These are phyloP conservation scores for Sebastiscus tertius DNA, from an alignment of 2,797 vertebrate species.

Conservation along the genomic window DNA sequence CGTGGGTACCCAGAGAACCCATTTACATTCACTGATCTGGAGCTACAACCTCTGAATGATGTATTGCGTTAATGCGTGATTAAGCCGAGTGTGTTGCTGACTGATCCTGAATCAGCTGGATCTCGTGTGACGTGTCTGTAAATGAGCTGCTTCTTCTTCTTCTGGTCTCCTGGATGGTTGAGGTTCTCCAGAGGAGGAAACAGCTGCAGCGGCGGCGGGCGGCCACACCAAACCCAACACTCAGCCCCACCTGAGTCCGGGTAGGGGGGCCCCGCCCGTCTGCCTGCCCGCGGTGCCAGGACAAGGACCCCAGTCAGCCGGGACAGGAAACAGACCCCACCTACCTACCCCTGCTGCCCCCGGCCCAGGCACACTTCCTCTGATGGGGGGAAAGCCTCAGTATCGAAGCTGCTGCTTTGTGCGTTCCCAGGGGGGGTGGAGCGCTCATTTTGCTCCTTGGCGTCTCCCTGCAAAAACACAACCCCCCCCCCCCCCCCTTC, in stretches of 20 bases:
- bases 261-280: conserved; percentile 52
- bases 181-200: too few relatives aligned
- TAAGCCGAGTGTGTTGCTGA: too few relatives aligned
- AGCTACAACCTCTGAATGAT: too few relatives aligned
- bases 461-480: conserved; percentile 17
- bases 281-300: conserved; percentile 24
- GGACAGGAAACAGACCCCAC: conserved; percentile 66
- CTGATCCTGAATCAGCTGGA: too few relatives aligned
- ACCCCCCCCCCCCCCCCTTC: background rate
- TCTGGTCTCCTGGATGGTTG: too few relatives aligned
- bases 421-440: conserved; percentile 29
- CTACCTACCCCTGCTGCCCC: background rate
- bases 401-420: conserved; percentile 40
- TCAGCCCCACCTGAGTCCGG: conserved; percentile 40
- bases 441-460: conserved; percentile 5
- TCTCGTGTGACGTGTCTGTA: too few relatives aligned
- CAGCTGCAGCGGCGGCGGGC: too few relatives aligned
- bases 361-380: conserved; percentile 32
- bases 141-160: too few relatives aligned
- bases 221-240: conserved; percentile 49
- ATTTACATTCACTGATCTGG: too few relatives aligned
- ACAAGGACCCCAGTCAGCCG: conserved; percentile 69
- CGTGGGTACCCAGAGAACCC: too few relatives aligned
- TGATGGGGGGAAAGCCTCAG: conserved; percentile 22
- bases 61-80: too few relatives aligned